Conservation (phyloP, 92 coral and sea anemone species). For the Pocillopora meandrina region DNA sequence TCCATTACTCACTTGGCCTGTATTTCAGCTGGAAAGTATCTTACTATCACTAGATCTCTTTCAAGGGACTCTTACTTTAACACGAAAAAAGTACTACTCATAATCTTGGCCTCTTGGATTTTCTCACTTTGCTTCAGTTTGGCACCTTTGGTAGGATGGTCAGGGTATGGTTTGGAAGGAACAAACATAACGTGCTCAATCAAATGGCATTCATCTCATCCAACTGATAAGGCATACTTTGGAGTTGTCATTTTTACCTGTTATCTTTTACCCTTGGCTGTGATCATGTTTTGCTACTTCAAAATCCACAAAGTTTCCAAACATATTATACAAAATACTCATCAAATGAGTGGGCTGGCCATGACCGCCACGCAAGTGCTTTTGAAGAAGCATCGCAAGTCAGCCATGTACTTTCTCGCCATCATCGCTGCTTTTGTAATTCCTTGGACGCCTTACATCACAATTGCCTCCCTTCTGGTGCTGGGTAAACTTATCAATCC, state of each 20-base stretch:
- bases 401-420: conserved; percentile 6
- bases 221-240: conserved; percentile 46
- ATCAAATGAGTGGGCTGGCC: not conserved
- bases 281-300: conserved; percentile 37
- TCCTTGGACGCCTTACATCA: conserved; percentile 18
- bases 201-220: conserved; percentile 36
- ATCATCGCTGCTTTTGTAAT: conserved; percentile 11
- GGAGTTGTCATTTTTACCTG: conserved; percentile 50
- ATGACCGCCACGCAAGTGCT: not conserved
- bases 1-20: conserved; percentile 55
- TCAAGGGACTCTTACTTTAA: conserved; percentile 32
- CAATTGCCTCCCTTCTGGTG: not conserved
- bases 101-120: conserved; percentile 48
- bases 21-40: conserved; percentile 61
- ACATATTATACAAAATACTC: not conserved
- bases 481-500: not conserved
- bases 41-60: conserved; percentile 59
- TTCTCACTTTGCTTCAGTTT: conserved; percentile 46
- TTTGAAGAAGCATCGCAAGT: conserved; percentile 8
- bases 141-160: conserved; percentile 58
- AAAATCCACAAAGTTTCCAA: conserved; percentile 33
- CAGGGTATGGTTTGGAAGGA: conserved; percentile 57
- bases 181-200: conserved; percentile 53
- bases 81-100: conserved; percentile 29
- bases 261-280: conserved; percentile 37